Conservation (phyloP, 1,140 invertebrate species). For the Venustaconcha ellipsiformis region DNA sequence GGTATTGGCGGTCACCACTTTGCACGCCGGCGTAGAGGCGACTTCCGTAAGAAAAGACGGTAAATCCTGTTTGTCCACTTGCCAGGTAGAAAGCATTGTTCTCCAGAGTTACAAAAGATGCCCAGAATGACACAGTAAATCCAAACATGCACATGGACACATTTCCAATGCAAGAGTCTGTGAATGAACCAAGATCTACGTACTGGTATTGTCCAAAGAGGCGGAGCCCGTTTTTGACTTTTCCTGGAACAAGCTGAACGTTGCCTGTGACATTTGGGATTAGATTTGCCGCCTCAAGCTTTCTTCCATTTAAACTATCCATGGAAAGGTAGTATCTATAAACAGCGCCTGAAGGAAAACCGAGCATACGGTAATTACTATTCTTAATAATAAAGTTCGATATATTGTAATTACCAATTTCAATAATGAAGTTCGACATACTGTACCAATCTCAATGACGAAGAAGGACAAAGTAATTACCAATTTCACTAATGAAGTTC, state of each 20-base stretch:
- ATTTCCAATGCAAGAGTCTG: slow-evolving; percentile 56
- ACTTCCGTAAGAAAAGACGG: slow-evolving; percentile 46
- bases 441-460: too few species aligned
- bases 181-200: slow-evolving; percentile 51
- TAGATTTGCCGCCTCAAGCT: slow-evolving; percentile 36
- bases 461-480: too few species aligned
- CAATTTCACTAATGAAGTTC: too few species aligned
- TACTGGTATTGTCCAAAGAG: slow-evolving; percentile 52
- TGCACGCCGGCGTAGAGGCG: slow-evolving; percentile 47
- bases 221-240: slow-evolving; percentile 49
- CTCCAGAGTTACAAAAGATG: slow-evolving; percentile 46
- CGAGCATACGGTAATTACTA: too few species aligned
- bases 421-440: too few species aligned
- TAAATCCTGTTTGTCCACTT: slow-evolving; percentile 41
- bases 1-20: slow-evolving; percentile 42
- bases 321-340: slow-evolving; percentile 58
- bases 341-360: slow-evolving; percentile 50
- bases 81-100: slow-evolving; percentile 41
- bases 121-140: slow-evolving; percentile 59
- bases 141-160: slow-evolving; percentile 57
- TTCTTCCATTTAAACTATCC: slow-evolving; percentile 42
- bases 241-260: slow-evolving; percentile 41
- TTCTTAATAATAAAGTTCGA: too few species aligned
- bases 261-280: slow-evolving; percentile 41
- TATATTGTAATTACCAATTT: too few species aligned